Conservation (phyloP, 1,140 invertebrate species). For the Halictus rubicundus region DNA sequence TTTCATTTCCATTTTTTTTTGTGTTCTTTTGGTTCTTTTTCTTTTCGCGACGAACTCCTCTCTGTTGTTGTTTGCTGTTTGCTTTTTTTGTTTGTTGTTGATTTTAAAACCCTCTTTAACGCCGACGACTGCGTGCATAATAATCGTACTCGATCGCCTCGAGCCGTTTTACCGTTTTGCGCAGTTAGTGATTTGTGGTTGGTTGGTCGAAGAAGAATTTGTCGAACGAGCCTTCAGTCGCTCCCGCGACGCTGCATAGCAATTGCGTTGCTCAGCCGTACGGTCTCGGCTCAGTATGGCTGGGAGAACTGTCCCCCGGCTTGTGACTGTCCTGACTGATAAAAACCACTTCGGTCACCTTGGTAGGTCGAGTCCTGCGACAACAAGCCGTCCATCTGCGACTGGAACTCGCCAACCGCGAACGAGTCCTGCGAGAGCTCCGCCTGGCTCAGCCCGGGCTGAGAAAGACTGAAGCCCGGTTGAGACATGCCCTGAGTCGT, state of each 20-base stretch:
- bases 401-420: slow-evolving; percentile 92
- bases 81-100: slow-evolving; percentile 28
- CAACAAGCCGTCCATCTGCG: slow-evolving; percentile 95
- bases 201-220: slow-evolving; percentile 78
- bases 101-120: slow-evolving; percentile 61
- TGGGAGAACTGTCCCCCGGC: slow-evolving; percentile 82
- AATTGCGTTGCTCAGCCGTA: slow-evolving; percentile 79
- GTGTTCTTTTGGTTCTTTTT: not conserved
- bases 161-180: slow-evolving; percentile 77
- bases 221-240: slow-evolving; percentile 80
- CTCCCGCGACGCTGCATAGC: slow-evolving; percentile 80
- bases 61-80: slow-evolving; percentile 40
- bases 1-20: not conserved
- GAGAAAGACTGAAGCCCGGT: slow-evolving; percentile 84
- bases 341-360: slow-evolving; percentile 87
- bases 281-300: slow-evolving; percentile 81
- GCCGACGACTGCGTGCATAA: slow-evolving; percentile 69
- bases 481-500: slow-evolving; percentile 89
- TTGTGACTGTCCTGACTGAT: slow-evolving; percentile 84
- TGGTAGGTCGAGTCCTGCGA: slow-evolving; percentile 98
- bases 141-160: slow-evolving; percentile 70
- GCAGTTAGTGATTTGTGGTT: slow-evolving; percentile 77
- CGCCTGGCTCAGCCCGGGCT: slow-evolving; percentile 87
- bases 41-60: slow-evolving; percentile 35
- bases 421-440: slow-evolving; percentile 94